Evolutionary conservation across 2,113 vertebrate genomes (phyloP).

Genomic region (Hassar affinis): DNA sequence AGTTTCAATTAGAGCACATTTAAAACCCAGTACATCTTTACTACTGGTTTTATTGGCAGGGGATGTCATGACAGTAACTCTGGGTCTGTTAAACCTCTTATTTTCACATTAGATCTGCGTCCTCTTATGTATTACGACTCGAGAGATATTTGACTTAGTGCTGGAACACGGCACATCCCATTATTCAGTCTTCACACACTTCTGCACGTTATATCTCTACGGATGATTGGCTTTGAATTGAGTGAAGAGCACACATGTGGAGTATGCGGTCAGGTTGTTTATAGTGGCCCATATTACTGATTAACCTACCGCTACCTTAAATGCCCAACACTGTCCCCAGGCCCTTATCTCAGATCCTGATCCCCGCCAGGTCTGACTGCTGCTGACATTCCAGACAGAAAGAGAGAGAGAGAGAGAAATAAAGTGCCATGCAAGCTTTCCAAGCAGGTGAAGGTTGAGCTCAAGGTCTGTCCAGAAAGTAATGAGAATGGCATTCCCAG

Average conservation of each 20-base stretch:
- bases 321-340: conserved; percentile 34
- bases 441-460: conserved; percentile 63
- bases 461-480: too few species aligned
- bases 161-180: neutral
- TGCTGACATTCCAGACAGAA: conserved; percentile 76
- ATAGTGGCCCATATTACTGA: conserved; percentile 19
- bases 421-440: conserved; percentile 75
- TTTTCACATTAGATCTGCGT: conserved; percentile 9
- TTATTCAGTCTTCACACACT: neutral
- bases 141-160: neutral
- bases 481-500: too few species aligned
- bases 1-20: conserved; percentile 72
- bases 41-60: conserved; percentile 61
- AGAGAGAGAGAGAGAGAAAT: too few species aligned
- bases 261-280: neutral
- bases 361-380: conserved; percentile 44
- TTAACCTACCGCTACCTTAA: conserved; percentile 37
- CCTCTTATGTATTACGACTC: neutral
- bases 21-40: conserved; percentile 60
- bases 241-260: neutral
- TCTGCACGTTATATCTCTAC: neutral
- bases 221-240: neutral
- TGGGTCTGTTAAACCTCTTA: conserved; percentile 37
- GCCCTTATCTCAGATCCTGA: conserved; percentile 31
- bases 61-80: conserved; percentile 63